phyloP scores from a whole-genome alignment of 1,140 invertebrate species.

The Diachasmimorpha longicaudata region DNA sequence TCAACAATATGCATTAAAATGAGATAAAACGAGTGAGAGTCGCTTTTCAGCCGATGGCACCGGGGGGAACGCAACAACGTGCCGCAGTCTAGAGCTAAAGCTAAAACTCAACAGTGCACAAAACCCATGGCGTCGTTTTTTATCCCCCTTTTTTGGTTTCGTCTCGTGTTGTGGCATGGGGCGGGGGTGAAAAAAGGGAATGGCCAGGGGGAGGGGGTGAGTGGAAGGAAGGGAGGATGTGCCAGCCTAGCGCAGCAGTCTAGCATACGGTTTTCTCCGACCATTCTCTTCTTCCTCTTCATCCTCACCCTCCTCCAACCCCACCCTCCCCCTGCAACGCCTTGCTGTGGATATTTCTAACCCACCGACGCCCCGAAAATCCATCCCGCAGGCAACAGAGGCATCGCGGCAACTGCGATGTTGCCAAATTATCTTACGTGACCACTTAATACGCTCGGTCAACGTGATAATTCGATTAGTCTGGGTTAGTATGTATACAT shows the following conservation, averaged over 20 bases:
- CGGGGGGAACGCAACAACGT: constrained; percentile 17
- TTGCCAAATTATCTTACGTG: constrained; percentile 46
- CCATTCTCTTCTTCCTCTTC: constrained; percentile 16
- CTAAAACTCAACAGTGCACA: constrained; percentile 42
- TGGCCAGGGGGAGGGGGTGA: neutral
- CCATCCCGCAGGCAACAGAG: neutral
- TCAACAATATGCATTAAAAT: neutral
- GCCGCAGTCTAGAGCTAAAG: constrained; percentile 27
- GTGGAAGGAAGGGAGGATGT: neutral
- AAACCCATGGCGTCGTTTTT: constrained; percentile 47
- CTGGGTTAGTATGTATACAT: neutral
- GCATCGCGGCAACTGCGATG: neutral
- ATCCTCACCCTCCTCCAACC: no score
- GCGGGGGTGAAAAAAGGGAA: no score
- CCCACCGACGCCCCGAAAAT: constrained; percentile 24
- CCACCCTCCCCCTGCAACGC: neutral
- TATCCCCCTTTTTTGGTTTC: constrained; percentile 37
- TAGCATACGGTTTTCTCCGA: constrained; percentile 37
- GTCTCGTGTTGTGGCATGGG: no score
- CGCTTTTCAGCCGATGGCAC: neutral
- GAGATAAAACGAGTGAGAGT: constrained; percentile 11
- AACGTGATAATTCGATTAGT: constrained; percentile 34
- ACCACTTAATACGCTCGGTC: constrained; percentile 41
- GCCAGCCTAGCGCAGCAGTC: constrained; percentile 36
- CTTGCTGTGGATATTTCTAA: constrained; percentile 48